Evolutionary conservation across 2,113 vertebrate species (phyloP).

Genomic region (Butorides virescens): DNA sequence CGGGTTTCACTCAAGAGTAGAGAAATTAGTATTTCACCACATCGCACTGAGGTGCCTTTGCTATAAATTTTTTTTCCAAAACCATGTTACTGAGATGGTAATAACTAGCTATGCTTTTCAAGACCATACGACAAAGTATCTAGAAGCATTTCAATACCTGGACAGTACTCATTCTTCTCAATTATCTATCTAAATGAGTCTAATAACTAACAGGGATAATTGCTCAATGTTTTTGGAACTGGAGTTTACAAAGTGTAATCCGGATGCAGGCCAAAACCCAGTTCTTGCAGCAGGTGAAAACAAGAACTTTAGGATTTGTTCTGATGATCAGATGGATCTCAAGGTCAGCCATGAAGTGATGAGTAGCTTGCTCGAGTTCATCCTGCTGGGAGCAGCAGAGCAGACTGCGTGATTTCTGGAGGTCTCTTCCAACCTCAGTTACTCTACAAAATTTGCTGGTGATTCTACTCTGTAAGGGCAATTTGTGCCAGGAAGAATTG

Average conservation of each 20-base stretch:
- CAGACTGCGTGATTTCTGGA: not conserved
- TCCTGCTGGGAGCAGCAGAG: not conserved
- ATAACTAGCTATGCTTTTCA: not conserved
- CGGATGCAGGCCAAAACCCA: not conserved
- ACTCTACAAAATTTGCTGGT: not conserved
- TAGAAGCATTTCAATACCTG: not conserved
- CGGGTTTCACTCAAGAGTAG: not conserved
- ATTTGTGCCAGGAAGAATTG: not conserved
- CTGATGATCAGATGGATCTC: not conserved
- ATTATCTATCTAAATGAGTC: not conserved
- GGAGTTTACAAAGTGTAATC: not conserved
- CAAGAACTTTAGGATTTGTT: not conserved
- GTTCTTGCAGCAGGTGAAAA: not conserved
- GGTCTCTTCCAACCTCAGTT: not conserved
- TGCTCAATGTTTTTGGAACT: not conserved
- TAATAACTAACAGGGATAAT: not conserved
- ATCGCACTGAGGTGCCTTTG: not conserved
- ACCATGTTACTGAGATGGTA: not conserved
- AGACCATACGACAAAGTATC: not conserved
- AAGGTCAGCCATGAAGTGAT: not conserved
- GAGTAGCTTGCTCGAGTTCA: not conserved
- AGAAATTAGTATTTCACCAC: not conserved
- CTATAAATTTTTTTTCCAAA: not conserved
- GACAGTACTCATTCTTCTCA: not conserved
- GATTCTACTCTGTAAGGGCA: not conserved